Conservation (phyloP, 2,888 invertebrate genomes). For the Lymantria dispar region DNA sequence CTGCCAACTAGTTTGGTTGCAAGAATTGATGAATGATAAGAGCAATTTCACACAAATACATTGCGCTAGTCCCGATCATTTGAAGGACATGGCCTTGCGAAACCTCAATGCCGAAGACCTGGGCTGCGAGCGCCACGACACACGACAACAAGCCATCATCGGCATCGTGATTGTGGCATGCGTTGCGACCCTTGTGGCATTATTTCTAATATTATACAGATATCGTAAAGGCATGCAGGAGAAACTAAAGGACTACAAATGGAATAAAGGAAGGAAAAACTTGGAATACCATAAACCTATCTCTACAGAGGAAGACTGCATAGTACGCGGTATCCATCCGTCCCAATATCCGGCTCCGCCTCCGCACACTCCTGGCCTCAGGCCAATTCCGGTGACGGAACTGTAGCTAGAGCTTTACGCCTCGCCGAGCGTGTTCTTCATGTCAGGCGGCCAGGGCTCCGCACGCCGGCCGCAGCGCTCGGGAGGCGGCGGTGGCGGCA, state of each 20-base stretch:
- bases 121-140: constrained; percentile 91
- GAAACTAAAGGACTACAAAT: constrained; percentile 91
- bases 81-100: constrained; percentile 86
- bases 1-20: constrained; percentile 91
- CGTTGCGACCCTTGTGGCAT: constrained; percentile 86
- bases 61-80: constrained; percentile 87
- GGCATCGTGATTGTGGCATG: constrained; percentile 89
- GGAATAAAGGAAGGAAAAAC: constrained; percentile 91
- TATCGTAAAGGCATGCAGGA: constrained; percentile 91
- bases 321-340: constrained; percentile 85
- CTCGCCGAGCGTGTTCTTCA: constrained; percentile 91
- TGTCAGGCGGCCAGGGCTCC: constrained; percentile 84
- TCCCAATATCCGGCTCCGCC: constrained; percentile 79
- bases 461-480: constrained; percentile 76
- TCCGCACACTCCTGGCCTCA: constrained; percentile 74
- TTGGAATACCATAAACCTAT: constrained; percentile 95
- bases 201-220: constrained; percentile 89
- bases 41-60: constrained; percentile 87
- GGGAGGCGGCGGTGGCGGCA: constrained; percentile 79
- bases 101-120: constrained; percentile 88
- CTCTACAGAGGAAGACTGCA: constrained; percentile 92
- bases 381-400: constrained; percentile 93
- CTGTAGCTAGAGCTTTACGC: constrained; percentile 98
- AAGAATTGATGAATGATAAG: constrained; percentile 85
- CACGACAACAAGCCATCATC: constrained; percentile 90